A percentile compares a stretch with the other conserved stretches of the same genome.
Conservation (phyloP, 2,797 vertebrate species). For the Chanos chanos region DNA sequence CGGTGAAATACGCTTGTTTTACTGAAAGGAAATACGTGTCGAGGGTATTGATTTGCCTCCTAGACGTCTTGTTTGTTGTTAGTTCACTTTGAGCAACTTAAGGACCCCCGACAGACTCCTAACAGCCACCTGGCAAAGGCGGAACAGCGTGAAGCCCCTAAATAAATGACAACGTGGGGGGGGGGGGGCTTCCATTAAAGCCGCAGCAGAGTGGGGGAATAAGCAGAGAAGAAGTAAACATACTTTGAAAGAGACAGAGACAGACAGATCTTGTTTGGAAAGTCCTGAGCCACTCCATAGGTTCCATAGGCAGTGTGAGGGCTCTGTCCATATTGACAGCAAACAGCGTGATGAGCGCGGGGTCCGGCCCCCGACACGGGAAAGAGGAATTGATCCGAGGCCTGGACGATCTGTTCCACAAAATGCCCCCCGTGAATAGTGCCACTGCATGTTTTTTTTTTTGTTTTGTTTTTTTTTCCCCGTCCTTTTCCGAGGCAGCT, state of each 20-base stretch:
- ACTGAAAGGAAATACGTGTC: slow-evolving; percentile 1
- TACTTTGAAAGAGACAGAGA: background rate
- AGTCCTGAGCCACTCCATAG: slow-evolving; percentile 3
- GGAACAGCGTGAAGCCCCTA: slow-evolving; percentile 38
- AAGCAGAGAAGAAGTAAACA: slow-evolving; percentile 9
- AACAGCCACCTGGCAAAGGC: slow-evolving; percentile 61
- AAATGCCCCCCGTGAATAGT: background rate
- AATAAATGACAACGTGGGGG: slow-evolving; percentile 46
- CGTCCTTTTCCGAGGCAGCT: background rate
- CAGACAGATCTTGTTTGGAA: background rate
- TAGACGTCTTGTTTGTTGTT: slow-evolving; percentile 59
- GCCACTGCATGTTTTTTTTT: slow-evolving; percentile 7
- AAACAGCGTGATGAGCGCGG: slow-evolving; percentile 22
- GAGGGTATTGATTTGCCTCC: slow-evolving; percentile 51
- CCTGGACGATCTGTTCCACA: background rate
- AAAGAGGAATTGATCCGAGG: slow-evolving; percentile 19
- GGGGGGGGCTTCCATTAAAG: slow-evolving; percentile 50
- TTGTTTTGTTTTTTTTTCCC: background rate
- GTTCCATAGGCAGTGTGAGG: slow-evolving; percentile 24
- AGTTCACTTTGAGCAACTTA: slow-evolving; percentile 57
- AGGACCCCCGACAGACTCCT: slow-evolving; percentile 55
- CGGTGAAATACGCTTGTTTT: background rate
- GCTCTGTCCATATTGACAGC: slow-evolving; percentile 28
- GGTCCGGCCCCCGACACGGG: background rate
- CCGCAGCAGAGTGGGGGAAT: slow-evolving; percentile 30